Evolutionary conservation across 92 coral and sea anemone genomes (phyloP).

Genomic region (Phenganax marumi): DNA sequence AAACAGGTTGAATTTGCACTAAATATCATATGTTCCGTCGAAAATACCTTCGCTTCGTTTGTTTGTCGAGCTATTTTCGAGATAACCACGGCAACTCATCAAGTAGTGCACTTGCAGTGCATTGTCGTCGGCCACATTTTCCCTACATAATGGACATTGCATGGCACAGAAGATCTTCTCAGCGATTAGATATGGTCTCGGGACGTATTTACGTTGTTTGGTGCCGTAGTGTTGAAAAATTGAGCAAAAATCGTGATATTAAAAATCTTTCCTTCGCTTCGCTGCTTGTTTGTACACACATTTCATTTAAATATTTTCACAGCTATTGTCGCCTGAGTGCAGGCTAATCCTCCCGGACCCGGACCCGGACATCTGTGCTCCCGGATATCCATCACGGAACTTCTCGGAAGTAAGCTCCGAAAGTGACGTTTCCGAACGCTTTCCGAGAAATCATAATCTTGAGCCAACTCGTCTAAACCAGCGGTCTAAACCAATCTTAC

Average conservation of each 20-base stretch:
- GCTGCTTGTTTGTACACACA: neutral
- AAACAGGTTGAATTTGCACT: neutral
- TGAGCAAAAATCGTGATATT: neutral
- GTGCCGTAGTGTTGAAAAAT: neutral
- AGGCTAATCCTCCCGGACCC: too few species aligned
- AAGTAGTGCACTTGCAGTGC: conserved; percentile 77
- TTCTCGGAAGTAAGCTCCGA: too few species aligned
- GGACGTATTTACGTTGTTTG: neutral
- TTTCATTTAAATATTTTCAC: too few species aligned
- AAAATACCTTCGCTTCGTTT: conserved; percentile 19
- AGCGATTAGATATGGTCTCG: neutral
- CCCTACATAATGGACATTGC: conserved; percentile 89
- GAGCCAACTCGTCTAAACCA: too few species aligned
- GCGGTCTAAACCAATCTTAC: too few species aligned
- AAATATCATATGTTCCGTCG: neutral
- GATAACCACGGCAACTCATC: conserved; percentile 64
- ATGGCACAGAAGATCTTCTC: conserved; percentile 40
- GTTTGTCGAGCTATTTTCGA: conserved; percentile 12
- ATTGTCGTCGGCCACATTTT: conserved; percentile 59
- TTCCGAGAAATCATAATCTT: too few species aligned
- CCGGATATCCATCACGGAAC: too few species aligned
- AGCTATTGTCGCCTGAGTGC: too few species aligned
- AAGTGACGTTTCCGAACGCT: too few species aligned
- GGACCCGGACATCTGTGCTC: too few species aligned
- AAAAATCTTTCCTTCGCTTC: neutral